Evolutionary conservation across 2,113 vertebrate genomes (phyloP).

Genomic region (Leucoraja erinaceus): DNA sequence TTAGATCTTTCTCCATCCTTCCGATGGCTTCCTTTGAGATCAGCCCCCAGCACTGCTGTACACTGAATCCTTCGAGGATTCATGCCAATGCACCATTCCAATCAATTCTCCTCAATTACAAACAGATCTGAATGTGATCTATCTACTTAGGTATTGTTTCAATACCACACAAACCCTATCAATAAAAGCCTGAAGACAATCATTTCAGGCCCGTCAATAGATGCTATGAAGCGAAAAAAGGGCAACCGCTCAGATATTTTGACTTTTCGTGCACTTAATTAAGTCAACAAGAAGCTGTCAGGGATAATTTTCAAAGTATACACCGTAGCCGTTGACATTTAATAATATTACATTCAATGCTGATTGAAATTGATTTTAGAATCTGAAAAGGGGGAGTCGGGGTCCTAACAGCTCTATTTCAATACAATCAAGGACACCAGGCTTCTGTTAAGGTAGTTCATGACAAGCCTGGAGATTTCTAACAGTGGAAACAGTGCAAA

Average conservation of each 20-base stretch:
- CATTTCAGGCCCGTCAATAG: constrained; percentile 87
- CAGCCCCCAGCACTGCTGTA: constrained; percentile 43
- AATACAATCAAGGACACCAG: constrained; percentile 76
- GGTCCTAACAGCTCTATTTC: constrained; percentile 71
- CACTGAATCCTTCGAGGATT: constrained; percentile 52
- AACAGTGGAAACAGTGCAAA: constrained; percentile 6
- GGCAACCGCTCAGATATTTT: constrained; percentile 82
- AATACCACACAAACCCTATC: constrained; percentile 89
- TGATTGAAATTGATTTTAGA: constrained; percentile 99
- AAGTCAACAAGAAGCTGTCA: constrained; percentile 98
- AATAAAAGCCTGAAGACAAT: constrained; percentile 87
- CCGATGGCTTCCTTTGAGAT: constrained; percentile 53
- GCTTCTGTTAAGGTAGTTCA: constrained; percentile 60
- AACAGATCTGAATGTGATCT: constrained; percentile 99
- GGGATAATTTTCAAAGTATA: constrained; percentile 92
- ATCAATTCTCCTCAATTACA: constrained; percentile 98
- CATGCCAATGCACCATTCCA: constrained; percentile 65
- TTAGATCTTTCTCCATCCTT: constrained; percentile 51
- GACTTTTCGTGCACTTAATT: constrained; percentile 84
- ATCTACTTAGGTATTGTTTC: constrained; percentile 96
- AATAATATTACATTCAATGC: constrained; percentile 97
- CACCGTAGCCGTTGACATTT: constrained; percentile 93
- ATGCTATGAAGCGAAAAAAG: constrained; percentile 75
- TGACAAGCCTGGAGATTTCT: constrained; percentile 51
- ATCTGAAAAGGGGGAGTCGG: constrained; percentile 54